phyloP scores from a whole-genome alignment of 2,113 vertebrate species.

The Neogobius melanostomus region DNA sequence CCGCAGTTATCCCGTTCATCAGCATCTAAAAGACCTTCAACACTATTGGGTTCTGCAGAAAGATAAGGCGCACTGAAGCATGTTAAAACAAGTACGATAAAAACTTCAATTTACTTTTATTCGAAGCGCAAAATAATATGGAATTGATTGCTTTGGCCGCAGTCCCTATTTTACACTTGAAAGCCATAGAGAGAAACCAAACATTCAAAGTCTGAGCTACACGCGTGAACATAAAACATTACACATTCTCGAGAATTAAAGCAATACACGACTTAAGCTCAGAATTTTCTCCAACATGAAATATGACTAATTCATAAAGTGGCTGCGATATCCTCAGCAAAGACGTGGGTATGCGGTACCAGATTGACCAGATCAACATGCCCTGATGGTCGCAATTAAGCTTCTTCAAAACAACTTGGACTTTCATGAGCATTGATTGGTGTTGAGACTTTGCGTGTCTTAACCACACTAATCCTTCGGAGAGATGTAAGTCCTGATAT shows the following conservation, averaged over 20 bases:
- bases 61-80: neutral
- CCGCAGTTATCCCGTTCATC: constrained; percentile 44
- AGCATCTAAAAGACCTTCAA: constrained; percentile 13
- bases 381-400: constrained; percentile 27
- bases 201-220: too few relatives aligned
- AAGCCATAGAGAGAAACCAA: too few relatives aligned
- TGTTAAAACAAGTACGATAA: neutral
- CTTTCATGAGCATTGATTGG: constrained; percentile 20
- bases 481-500: neutral
- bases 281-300: neutral
- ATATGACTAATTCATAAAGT: constrained; percentile 3
- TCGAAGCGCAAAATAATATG: neutral
- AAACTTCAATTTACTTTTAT: neutral
- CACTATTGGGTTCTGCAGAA: constrained; percentile 14
- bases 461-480: constrained; percentile 1
- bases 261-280: neutral
- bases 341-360: constrained; percentile 1
- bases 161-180: too few relatives aligned
- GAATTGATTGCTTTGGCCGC: too few relatives aligned
- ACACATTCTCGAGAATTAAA: too few relatives aligned
- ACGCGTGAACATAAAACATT: too few relatives aligned
- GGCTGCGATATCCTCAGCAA: constrained; percentile 11
- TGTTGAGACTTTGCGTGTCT: constrained; percentile 6
- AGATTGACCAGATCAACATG: constrained; percentile 10
- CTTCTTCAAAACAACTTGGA: constrained; percentile 21